Evolutionary conservation across 1,140 invertebrate genomes (phyloP).

Genomic region (Euura lappo): DNA sequence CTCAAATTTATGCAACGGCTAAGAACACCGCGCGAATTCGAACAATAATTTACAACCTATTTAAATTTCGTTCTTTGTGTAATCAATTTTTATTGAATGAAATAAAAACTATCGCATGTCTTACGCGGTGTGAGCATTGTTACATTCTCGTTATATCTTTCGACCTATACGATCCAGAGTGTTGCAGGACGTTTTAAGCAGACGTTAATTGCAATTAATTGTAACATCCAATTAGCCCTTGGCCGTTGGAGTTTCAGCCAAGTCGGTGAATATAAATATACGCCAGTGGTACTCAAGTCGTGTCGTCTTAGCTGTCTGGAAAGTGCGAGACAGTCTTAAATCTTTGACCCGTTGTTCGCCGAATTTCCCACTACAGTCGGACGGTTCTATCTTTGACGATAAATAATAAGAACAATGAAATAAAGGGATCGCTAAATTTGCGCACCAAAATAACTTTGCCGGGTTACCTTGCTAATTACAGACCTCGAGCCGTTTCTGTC

Average conservation of each 20-base stretch:
- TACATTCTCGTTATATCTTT: background rate
- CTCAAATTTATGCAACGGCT: slow-evolving; percentile 41
- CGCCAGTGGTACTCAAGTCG: background rate
- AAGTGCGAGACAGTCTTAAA: no score
- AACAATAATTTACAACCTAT: background rate
- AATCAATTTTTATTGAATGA: no score
- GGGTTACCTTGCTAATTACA: background rate
- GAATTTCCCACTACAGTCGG: background rate
- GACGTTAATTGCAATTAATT: slow-evolving; percentile 42
- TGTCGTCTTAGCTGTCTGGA: background rate
- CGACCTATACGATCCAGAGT: background rate
- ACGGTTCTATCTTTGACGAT: background rate
- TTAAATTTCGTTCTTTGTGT: no score
- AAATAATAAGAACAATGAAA: background rate
- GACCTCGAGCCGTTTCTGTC: background rate
- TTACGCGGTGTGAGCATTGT: background rate
- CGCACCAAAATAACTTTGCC: background rate
- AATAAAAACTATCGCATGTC: no score
- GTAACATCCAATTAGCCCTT: slow-evolving; percentile 30
- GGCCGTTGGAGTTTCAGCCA: background rate
- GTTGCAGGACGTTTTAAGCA: slow-evolving; percentile 27
- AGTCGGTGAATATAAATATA: background rate
- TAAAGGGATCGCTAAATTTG: background rate
- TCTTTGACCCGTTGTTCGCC: background rate
- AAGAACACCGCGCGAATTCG: slow-evolving; percentile 23